Evolutionary conservation across 2,797 vertebrate genomes (phyloP).

Genomic region (Brachyrhaphis roseni): DNA sequence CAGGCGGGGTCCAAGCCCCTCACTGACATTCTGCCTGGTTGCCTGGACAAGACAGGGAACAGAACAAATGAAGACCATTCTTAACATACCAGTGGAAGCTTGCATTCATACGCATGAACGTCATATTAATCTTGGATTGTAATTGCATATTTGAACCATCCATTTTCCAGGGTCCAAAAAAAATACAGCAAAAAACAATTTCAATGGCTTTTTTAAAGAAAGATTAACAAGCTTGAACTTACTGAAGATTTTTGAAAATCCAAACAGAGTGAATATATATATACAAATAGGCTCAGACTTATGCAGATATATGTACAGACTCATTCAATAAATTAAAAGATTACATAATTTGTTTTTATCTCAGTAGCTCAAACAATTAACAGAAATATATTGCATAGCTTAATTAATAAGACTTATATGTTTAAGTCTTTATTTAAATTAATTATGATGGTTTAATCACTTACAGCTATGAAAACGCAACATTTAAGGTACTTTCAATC

Average conservation of each 20-base stretch:
- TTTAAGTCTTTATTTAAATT: neutral
- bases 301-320: too few relatives aligned
- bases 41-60: constrained; percentile 34
- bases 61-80: neutral
- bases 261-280: neutral
- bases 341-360: neutral
- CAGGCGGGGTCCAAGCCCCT: constrained; percentile 76
- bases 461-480: too few relatives aligned
- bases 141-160: neutral
- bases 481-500: neutral
- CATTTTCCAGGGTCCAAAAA: neutral
- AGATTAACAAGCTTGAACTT: too few relatives aligned
- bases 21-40: constrained; percentile 77
- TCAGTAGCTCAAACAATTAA: neutral
- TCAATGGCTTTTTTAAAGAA: neutral
- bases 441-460: neutral
- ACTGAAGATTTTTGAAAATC: neutral
- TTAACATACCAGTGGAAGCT: neutral
- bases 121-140: neutral
- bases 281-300: too few relatives aligned
- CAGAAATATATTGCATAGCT: neutral
- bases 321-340: too few relatives aligned
- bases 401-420: neutral
- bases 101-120: neutral
- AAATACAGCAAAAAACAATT: neutral